Evolutionary conservation across 2,888 invertebrate genomes (phyloP), one percentile per base, ranked within the genome.

Genomic region (Cheilosia variabilis): DNA sequence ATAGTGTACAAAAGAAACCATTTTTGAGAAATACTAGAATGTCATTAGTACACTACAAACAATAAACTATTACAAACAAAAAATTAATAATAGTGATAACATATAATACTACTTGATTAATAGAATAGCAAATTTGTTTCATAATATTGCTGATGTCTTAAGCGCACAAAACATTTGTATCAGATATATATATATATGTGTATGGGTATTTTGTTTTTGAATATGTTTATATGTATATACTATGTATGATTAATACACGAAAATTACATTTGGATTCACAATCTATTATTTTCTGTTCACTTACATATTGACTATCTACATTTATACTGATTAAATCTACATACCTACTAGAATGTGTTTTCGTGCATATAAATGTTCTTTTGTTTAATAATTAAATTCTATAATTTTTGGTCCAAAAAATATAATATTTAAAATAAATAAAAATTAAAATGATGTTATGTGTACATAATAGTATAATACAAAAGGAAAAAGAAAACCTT

Each of bases 351-450:
- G 52, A 47, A 71, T 84, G 73, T 76, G 69, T 78, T 82, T 82
- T 71, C 63, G 73, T 80, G 79, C 79, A 80, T 79, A 60, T 65
- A 43, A 52, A 10, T 72, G 43, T 82, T 58, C 69, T 63, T 75
- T 63, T 45, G 2, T 69, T 60, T 41, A 87, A 82, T 80, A 88
- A 93, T 93, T 91, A 89, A 89, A 90, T 89, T 93, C 93, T 93
- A 93, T 91, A 91, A 92, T 92, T 93, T 93, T 93, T 93, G 93
- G 92, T 91, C 92, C 92, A 92, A 93, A 91, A 80, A 62, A 78
- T 77, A 68, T 66, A 73, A 63, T 73, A 63, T 78, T 76, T 73
- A 76, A 66, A 86, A 81, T 86, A 86, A 86, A 73, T 86, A 72
- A 86, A 81, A 77, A 76, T 86, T 77, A 86, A 76, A 57, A 76